Evolutionary conservation across 2,797 vertebrate species (phyloP), one percentile per base, ranked within the genome.

Genomic region (Synaphobranchus kaupii): DNA sequence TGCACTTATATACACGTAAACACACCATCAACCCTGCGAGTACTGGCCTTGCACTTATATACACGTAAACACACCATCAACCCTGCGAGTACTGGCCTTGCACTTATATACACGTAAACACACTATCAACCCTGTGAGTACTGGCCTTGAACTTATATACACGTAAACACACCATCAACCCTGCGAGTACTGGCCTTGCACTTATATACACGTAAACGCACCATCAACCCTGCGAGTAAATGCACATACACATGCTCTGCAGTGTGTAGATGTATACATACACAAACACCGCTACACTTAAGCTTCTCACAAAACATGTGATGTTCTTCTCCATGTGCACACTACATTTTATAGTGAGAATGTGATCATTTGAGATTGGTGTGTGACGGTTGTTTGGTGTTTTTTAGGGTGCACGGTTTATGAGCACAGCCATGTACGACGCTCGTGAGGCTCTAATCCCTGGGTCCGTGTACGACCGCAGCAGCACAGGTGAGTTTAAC

Each of bases 401-500:
- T n/a, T 60, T 44, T 73, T 91, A 99, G 99, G 99, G 98, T 1
- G 98, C 98, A 2, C 97, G 99, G 25, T 99, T 99, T 93, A 99
- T 99, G 98, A 99, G 98, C 17, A 99, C 98, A 4, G 99, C 98
- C 6, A 99, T 99, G 99, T 99, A 99, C 0, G 99, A 99, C 4
- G 99, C 99, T 1, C 96, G 98, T 0, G 99, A 99, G 92, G 99
- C 98, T 20, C 98, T 99, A 87, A 99, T 99, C 89, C 99, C 99
- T 0, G 99, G 99, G 6, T 99, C 98, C 0, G 98, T 98, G 78
- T 99, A 99, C 0, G 99, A 99, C 92, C 96, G 98, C 90, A 99
- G 98, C 94, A 98, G 94, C 90, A 94, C 98, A 90, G 97, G 98
- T 99, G 91, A 95, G 93, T 10, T 4, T 13, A 78, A 2, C 17